These are phyloP conservation scores for Scaptomyza montana DNA, from an alignment of 1,140 invertebrate species.

Conservation along the genomic window DNA sequence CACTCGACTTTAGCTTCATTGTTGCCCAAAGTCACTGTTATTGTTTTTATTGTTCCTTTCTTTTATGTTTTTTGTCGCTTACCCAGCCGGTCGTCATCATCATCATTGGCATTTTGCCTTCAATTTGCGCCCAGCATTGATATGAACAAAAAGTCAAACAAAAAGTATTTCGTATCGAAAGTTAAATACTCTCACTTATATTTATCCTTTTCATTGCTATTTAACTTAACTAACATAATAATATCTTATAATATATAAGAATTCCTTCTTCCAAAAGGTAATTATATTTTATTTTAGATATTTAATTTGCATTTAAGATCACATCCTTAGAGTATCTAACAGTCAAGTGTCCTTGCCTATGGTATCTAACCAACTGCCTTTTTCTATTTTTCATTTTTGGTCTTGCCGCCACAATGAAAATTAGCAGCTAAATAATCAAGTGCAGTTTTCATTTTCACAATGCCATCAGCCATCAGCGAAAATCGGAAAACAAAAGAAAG, in stretches of 20 bases:
- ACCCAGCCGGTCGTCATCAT: slow-evolving; percentile 15
- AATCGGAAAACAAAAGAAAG: slow-evolving; percentile 58
- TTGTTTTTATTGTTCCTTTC: slow-evolving; percentile 35
- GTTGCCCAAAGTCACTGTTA: slow-evolving; percentile 60
- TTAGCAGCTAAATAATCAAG: slow-evolving; percentile 78
- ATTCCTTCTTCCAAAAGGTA: no score
- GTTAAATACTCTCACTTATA: neutral
- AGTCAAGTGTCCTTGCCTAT: neutral
- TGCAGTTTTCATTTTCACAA: slow-evolving; percentile 77
- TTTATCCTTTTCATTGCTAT: neutral
- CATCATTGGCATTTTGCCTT: slow-evolving; percentile 65
- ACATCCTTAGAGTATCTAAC: neutral
- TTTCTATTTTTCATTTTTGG: slow-evolving; percentile 14
- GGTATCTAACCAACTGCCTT: neutral
- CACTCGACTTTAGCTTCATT: slow-evolving; percentile 58
- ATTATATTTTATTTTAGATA: no score
- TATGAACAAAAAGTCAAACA: slow-evolving; percentile 39
- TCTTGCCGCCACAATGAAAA: slow-evolving; percentile 65
- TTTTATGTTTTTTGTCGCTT: slow-evolving; percentile 11
- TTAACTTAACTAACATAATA: neutral
- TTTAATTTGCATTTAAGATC: no score
- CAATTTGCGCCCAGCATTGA: slow-evolving; percentile 63
- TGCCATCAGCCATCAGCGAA: slow-evolving; percentile 35
- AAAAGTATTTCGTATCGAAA: neutral
- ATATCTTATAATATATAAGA: no score